A percentile compares a stretch with the other conserved stretches of the same genome.
These are phyloP conservation scores for Itoplectis maculator DNA, from an alignment of 2,888 invertebrate genomes.

Conservation along the genomic window DNA sequence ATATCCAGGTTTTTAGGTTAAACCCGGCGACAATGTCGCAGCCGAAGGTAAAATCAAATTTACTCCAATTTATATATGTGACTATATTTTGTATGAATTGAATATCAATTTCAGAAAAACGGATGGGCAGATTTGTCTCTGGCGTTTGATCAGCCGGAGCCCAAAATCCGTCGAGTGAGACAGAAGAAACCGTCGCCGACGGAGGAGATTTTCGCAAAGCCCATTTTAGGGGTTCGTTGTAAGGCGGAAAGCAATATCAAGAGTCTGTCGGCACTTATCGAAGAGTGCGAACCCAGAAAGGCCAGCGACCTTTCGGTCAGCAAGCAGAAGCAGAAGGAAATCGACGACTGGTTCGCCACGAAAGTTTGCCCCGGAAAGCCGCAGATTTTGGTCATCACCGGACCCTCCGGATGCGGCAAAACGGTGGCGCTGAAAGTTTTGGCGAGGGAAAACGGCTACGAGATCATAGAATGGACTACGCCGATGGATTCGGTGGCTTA, in stretches of 20 bases:
- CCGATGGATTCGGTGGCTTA: conserved; percentile 90
- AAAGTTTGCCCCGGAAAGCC: conserved; percentile 73
- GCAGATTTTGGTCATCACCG: conserved; percentile 88
- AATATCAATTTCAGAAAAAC: conserved; percentile 41
- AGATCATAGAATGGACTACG: conserved; percentile 93
- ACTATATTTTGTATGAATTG: conserved; percentile 13
- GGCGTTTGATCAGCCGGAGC: conserved; percentile 51
- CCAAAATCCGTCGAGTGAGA: conserved; percentile 9
- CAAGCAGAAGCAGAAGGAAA: conserved; percentile 80
- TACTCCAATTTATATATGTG: background rate
- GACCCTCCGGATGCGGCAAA: conserved; percentile 95
- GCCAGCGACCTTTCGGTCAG: conserved; percentile 79
- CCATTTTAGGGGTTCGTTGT: background rate
- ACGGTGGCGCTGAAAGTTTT: conserved; percentile 90
- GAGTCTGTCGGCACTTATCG: conserved; percentile 75
- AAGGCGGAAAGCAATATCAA: conserved; percentile 36
- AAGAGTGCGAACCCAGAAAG: conserved; percentile 77
- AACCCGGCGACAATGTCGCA: conserved; percentile 14
- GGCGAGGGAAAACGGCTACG: conserved; percentile 87
- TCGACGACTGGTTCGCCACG: conserved; percentile 77
- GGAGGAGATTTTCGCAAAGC: background rate
- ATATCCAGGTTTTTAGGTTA: background rate
- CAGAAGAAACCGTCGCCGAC: background rate
- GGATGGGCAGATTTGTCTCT: conserved; percentile 62
- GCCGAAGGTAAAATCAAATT: conserved; percentile 30